Conservation (phyloP, 2,797 vertebrate species). For the Brachyalestes nurse region DNA sequence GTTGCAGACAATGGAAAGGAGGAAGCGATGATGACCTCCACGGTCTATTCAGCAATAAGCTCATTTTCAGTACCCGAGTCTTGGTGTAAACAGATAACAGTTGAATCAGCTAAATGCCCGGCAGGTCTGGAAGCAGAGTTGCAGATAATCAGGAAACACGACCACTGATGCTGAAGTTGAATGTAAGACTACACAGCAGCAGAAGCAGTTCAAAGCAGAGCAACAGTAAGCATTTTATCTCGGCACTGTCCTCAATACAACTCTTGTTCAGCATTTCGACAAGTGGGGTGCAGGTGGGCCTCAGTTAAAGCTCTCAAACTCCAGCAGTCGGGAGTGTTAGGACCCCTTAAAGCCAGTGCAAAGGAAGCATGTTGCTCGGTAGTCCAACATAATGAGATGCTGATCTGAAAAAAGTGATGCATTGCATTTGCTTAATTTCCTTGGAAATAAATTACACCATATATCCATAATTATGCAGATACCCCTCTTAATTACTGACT, state of each 20-base stretch:
- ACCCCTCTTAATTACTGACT: no score
- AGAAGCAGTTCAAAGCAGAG: not conserved
- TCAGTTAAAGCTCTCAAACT: not conserved
- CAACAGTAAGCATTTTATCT: not conserved
- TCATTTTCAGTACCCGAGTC: conserved; percentile 24
- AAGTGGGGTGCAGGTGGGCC: not conserved
- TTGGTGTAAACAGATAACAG: conserved; percentile 27
- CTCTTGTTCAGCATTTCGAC: not conserved
- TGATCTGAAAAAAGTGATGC: not conserved
- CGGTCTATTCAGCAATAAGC: conserved; percentile 53
- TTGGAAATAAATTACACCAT: no score
- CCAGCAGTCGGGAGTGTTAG: not conserved
- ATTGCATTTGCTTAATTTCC: not conserved
- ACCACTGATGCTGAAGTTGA: not conserved
- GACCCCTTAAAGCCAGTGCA: not conserved
- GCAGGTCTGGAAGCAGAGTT: conserved; percentile 12
- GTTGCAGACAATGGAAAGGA: conserved; percentile 58
- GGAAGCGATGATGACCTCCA: conserved; percentile 60
- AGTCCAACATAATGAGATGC: not conserved
- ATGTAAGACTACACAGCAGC: not conserved
- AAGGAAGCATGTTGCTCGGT: not conserved
- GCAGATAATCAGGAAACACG: conserved; percentile 9
- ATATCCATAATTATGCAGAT: not conserved
- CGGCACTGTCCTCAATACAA: not conserved
- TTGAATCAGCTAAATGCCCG: conserved; percentile 7